phyloP scores from a whole-genome alignment of 2,797 vertebrate species.

The Varecia variegata region DNA sequence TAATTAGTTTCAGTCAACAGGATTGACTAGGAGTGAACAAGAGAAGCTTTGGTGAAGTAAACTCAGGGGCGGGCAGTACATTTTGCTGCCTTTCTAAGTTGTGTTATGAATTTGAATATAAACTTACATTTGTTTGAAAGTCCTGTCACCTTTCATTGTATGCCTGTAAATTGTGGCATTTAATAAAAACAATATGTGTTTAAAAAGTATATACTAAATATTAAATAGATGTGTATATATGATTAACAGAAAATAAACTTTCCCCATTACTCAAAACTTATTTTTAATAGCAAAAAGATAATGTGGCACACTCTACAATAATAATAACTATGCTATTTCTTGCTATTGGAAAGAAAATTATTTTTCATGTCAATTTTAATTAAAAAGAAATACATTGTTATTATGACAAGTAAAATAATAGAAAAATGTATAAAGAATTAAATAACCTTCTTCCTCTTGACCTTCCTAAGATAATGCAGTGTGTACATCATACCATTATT shows the following conservation, averaged over 20 bases:
- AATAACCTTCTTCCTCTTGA: neutral
- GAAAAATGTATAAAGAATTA: neutral
- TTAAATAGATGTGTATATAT: neutral
- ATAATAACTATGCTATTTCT: neutral
- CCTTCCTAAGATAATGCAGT: neutral
- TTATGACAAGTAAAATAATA: neutral
- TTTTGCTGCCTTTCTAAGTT: slow-evolving; percentile 34
- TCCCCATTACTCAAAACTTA: neutral
- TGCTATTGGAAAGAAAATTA: neutral
- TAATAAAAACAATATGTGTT: neutral
- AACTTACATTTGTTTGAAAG: neutral
- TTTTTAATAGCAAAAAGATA: neutral
- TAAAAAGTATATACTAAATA: slow-evolving; percentile 19
- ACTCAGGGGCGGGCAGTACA: neutral
- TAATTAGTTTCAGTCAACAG: slow-evolving; percentile 51
- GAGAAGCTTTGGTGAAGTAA: neutral
- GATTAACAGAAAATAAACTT: neutral
- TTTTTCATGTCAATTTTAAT: slow-evolving; percentile 11
- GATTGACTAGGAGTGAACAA: slow-evolving; percentile 37
- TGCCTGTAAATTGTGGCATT: neutral
- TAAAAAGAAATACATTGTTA: neutral
- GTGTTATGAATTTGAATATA: neutral
- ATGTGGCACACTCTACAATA: neutral
- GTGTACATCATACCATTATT: neutral
- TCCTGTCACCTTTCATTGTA: neutral